phyloP scores from a whole-genome alignment of 2,113 vertebrate genomes.

The Protobothrops mucrosquamatus region DNA sequence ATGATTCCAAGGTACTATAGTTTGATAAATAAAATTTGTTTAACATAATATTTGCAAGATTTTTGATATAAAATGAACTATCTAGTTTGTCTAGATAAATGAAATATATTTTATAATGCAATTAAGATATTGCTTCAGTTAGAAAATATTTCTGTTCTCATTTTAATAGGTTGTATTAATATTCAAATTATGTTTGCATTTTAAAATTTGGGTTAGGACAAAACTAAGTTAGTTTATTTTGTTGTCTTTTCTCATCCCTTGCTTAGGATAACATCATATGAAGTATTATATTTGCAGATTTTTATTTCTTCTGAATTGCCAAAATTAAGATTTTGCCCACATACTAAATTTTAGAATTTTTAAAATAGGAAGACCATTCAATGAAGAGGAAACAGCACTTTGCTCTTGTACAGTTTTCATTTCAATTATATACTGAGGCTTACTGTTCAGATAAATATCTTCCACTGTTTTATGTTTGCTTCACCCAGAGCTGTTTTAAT shows the following conservation, averaged over 20 bases:
- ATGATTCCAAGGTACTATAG: neutral
- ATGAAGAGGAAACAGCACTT: neutral
- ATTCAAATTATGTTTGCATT: neutral
- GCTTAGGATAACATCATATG: neutral
- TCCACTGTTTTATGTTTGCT: neutral
- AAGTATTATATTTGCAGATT: neutral
- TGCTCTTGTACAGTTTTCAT: neutral
- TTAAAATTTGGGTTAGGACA: conserved; percentile 15
- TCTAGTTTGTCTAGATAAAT: neutral
- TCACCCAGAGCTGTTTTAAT: neutral
- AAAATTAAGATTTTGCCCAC: neutral
- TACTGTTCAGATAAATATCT: neutral
- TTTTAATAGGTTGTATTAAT: neutral
- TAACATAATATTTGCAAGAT: fast-evolving
- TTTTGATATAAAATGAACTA: neutral
- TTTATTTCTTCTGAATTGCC: neutral
- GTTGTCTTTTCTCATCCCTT: neutral
- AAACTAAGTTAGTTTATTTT: neutral
- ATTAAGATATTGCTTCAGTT: neutral
- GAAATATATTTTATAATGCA: neutral
- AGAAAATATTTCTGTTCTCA: conserved; percentile 22
- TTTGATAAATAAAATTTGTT: neutral
- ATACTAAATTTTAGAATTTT: neutral
- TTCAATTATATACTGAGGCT: neutral
- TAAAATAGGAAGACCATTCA: neutral